Base-by-base conservation (phyloP, 2,888 invertebrate genomes). In the Antheraea assamensis region DNA sequence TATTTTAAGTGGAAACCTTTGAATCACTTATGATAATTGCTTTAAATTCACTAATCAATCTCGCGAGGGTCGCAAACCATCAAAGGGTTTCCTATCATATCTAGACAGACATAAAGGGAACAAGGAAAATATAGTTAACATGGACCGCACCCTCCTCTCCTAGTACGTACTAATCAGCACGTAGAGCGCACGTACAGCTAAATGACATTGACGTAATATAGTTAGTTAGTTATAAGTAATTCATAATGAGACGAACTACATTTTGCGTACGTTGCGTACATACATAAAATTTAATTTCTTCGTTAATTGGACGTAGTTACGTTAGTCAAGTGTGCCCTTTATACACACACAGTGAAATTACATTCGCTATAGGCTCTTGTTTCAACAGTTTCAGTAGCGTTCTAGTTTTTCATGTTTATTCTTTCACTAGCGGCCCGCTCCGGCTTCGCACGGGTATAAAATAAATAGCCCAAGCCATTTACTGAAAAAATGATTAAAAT, bases 251-350 rank as follows among this genome's bases (percentile, higher is more conserved):
- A 79, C 80, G 82, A 81, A 64, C 79, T 78, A 80, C 71, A 83
- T 87, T 85, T 85, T 83, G 81, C 81, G 82, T 79, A 84, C 82
- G 83, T 78, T 79, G 81, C 83, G 78, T 81, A 86, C 86, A 86
- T 88, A 82, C 80, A 73, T 78, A 82, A 83, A 82, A 79, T 77
- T 2, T 86, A 85, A 88, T 87, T 84, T 76, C 83, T 85, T 76
- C 78, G 74, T 80, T 75, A 81, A 83, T 82, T 80, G 78, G 71
- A 75, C 66, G 31, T 74, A 78, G 74, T 75, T 79, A 79, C 75
- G 73, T 73, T 77, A 82, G 79, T 78, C 52, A 49, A 74, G 27
- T 68, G 21, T 70, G 27, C 55, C 70, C 27, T 24, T n/a, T 68
- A 58, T 55, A 73, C 35, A 17, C 58, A 24, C 17, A 64, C 5